Evolutionary conservation across 2,888 invertebrate genomes (phyloP).

Genomic region (Gibbula magus): DNA sequence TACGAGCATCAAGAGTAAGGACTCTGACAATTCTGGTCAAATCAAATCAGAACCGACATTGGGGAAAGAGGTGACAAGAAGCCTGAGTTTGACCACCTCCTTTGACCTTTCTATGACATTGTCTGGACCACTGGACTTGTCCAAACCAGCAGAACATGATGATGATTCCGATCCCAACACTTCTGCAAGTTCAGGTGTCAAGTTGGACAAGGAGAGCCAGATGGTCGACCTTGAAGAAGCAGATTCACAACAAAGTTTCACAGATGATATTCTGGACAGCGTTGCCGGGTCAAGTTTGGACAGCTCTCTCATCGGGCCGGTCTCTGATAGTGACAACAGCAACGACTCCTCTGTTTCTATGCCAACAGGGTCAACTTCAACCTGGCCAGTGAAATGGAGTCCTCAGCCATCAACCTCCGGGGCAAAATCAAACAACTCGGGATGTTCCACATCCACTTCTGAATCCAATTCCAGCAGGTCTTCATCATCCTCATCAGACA

Average conservation of each 20-base stretch:
- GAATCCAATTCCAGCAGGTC: too few species aligned
- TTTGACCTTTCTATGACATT: neutral
- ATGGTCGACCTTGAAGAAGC: neutral
- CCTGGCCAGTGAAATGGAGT: neutral
- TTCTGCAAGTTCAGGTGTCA: neutral
- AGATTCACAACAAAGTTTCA: neutral
- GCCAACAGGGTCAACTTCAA: neutral
- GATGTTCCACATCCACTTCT: too few species aligned
- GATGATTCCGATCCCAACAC: neutral
- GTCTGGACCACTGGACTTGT: neutral
- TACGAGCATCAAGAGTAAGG: neutral
- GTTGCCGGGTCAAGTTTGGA: neutral
- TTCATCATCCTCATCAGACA: neutral
- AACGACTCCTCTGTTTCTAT: neutral
- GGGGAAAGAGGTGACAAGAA: neutral
- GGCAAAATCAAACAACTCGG: neutral
- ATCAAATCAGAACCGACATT: neutral
- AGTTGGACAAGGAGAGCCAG: neutral
- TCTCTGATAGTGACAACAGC: neutral
- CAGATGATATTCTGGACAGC: neutral
- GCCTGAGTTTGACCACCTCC: conserved; percentile 15
- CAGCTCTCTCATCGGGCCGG: neutral
- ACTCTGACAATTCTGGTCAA: neutral
- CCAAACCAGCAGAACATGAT: neutral
- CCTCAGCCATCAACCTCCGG: neutral